Evolutionary conservation across 2,113 vertebrate species (phyloP), one percentile per base, ranked within the genome.

Genomic region (Phaethon lepturus): DNA sequence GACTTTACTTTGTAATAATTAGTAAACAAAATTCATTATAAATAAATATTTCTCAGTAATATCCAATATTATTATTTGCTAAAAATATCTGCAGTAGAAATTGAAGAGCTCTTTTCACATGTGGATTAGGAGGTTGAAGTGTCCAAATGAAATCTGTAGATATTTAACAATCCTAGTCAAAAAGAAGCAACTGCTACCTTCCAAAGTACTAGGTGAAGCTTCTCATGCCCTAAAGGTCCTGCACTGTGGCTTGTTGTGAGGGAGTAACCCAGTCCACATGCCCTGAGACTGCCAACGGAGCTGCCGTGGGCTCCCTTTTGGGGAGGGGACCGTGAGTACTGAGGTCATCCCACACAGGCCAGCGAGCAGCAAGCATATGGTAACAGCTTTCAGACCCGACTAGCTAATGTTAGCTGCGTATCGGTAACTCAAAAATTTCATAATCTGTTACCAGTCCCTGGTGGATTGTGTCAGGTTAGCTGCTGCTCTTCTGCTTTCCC

Each of bases 241-340:
- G n/a, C 28, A 17, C 25, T 29, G 6, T 17, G 15, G 1, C 11
- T 76, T 67, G 12, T 42, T 85, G 24, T 25, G 53, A 56, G 53
- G 29, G 7, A 45, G 16, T 62, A 49, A 31, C 7, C 8, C 14
- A 45, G 33, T 17, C 19, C 0, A 0, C 3, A 1, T 33, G 20
- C n/a, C 44, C 58, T 44, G 22, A 49, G 29, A 52, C 23, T 28
- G 26, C 53, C 35, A 63, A 13, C 3, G 9, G 50, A 64, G 31
- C 6, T 95, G 52, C n/a, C 38, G 38, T 38, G 38, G 38, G 38
- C 25, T 60, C 13, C 40, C 50, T 56, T 55, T 60, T 53, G 25
- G 26, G 35, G 62, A 58, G 40, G 11, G 42, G 5, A 42, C 69
- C 1, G 1, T 31, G 44, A 74, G 18, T 28, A 52, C 20, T 26